These are phyloP conservation scores for Typhlichthys eigenmanni DNA, from an alignment of 2,797 vertebrate species.

Conservation along the genomic window DNA sequence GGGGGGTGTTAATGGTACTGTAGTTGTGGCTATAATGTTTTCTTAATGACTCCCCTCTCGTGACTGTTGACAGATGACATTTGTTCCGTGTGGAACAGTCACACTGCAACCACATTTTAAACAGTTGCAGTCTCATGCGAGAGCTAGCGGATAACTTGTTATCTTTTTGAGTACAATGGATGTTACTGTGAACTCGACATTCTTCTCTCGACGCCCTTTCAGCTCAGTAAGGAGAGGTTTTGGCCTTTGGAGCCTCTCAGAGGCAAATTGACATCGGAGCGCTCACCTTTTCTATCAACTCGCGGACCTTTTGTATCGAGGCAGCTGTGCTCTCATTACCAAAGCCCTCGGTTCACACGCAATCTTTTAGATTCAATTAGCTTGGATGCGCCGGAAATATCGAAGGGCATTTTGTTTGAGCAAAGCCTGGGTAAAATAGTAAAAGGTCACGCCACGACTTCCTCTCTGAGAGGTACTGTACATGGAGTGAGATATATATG, in stretches of 20 bases:
- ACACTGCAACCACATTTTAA: too few species aligned
- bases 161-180: too few species aligned
- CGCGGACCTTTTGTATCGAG: conserved; percentile 68
- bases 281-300: conserved; percentile 68
- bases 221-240: conserved; percentile 47
- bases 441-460: conserved; percentile 76
- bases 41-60: too few species aligned
- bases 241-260: conserved; percentile 67
- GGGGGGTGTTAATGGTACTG: neutral
- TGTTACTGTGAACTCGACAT: conserved; percentile 32
- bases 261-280: conserved; percentile 61
- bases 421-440: conserved; percentile 64
- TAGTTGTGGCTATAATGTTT: too few species aligned
- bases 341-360: conserved; percentile 59
- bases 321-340: conserved; percentile 72
- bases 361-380: conserved; percentile 80
- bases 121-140: too few species aligned
- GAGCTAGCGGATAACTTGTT: too few species aligned
- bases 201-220: conserved; percentile 63
- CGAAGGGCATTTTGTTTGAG: conserved; percentile 71
- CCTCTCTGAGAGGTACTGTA: conserved; percentile 47
- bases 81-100: too few species aligned
- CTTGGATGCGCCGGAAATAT: conserved; percentile 68
- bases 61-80: too few species aligned
- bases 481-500: conserved; percentile 41